Base-by-base conservation (phyloP, 2,888 invertebrate genomes). In the Leptinotarsa juncta region DNA sequence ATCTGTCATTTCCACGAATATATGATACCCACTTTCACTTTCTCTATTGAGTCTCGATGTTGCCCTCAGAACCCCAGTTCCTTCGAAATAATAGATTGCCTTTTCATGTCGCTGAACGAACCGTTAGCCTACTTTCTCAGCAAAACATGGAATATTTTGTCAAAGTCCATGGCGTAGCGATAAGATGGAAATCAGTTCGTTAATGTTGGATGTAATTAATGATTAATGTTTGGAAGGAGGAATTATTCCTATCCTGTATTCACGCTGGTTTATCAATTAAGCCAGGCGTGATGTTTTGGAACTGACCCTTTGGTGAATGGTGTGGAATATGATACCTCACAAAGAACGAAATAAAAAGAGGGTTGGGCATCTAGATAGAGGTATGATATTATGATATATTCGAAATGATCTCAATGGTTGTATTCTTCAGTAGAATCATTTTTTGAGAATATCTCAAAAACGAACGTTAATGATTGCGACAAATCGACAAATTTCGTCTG, bases 221-320 rank as follows among this genome's bases (percentile, higher is more conserved):
- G 57, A 57, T 57, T 16, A 18, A 57, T 57, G 57, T 57, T 57
- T 3, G 57, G 23, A 20, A 57, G 20, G 57, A 57, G 57, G 23
- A 57, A 57, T 57, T 57, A 57, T 57, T 57, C 57, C 14, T 57
- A 23, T 57, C n/a, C 23, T 57, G 57, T 23, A 18, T 12, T 18
- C 23, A 57, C 18, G 57, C 57, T 18, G 10, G 20, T 57, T 18
- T 57, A 57, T 57, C 57, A 57, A 18, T 57, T 57, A 12, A 57
- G 57, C 20, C 18, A 1, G 57, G 57, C 57, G 57, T 5, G 23
- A 12, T 7, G 7, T 57, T 57, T 12, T 3, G n/a, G 18, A 57
- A 12, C 57, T n/a, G 57, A 57, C 57, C 57, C 12, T 57, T 23
- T n/a, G 57, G 57, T 57, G 57, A 57, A 57, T 57, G 57, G 18